Conservation (phyloP, 2,797 vertebrate species). For the Numenius phaeopus region DNA sequence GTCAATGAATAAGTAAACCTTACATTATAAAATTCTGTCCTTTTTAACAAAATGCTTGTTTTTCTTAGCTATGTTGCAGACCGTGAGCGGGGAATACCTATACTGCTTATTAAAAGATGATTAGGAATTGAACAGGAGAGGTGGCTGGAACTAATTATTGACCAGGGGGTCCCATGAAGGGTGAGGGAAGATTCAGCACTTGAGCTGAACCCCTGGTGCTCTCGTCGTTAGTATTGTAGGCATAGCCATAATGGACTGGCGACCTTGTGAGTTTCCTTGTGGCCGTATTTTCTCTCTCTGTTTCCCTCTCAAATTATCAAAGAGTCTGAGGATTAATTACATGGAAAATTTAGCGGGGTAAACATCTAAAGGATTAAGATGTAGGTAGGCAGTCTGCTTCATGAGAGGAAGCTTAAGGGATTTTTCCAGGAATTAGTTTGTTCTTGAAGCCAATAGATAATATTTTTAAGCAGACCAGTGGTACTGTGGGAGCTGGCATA, state of each 20-base stretch:
- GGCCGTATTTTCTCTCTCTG: neutral
- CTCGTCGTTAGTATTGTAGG: neutral
- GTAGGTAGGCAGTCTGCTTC: neutral
- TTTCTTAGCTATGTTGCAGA: neutral
- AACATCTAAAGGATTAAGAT: neutral
- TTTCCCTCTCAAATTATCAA: neutral
- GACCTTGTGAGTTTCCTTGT: neutral
- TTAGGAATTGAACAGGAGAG: neutral
- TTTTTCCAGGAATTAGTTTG: neutral
- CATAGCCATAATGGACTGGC: fast-evolving
- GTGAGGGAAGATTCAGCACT: neutral
- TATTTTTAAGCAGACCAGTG: neutral
- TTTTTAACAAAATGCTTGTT: neutral
- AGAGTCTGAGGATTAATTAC: neutral
- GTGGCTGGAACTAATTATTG: neutral
- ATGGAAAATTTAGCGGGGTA: neutral
- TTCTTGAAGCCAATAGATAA: neutral
- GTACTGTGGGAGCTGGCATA: neutral
- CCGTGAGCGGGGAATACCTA: neutral
- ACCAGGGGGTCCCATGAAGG: neutral
- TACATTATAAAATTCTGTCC: neutral
- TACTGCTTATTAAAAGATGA: neutral
- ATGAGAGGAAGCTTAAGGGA: neutral
- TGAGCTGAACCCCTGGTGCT: neutral
- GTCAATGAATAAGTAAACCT: neutral